A percentile compares a stretch with the other conserved stretches of the same genome.
phyloP scores from a whole-genome alignment of 2,888 invertebrate genomes.

The Ernsta delagoae region DNA sequence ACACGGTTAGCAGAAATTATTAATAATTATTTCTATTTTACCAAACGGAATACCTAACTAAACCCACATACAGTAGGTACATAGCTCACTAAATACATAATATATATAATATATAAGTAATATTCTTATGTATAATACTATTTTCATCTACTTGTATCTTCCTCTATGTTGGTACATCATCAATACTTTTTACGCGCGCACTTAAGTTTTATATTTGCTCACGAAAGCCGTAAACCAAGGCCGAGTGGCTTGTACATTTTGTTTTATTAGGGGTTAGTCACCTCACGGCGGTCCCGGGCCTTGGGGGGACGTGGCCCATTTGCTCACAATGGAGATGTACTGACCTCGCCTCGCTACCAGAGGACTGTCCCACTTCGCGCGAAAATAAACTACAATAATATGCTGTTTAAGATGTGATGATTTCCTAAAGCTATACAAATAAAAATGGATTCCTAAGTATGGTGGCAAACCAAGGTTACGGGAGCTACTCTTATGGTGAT shows the following conservation, averaged over 20 bases:
- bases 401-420: too few relatives aligned
- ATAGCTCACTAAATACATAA: too few relatives aligned
- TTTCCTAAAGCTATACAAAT: too few relatives aligned
- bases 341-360: conserved; percentile 5
- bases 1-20: too few relatives aligned
- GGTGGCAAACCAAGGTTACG: too few relatives aligned
- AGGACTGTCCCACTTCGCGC: neutral
- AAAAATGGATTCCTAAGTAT: too few relatives aligned
- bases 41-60: too few relatives aligned
- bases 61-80: too few relatives aligned
- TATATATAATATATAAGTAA: too few relatives aligned
- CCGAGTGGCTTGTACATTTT: conserved; percentile 38
- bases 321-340: conserved; percentile 16
- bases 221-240: conserved; percentile 38
- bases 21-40: too few relatives aligned
- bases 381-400: neutral
- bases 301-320: conserved; percentile 34
- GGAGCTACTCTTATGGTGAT: too few relatives aligned
- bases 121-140: too few relatives aligned
- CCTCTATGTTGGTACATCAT: neutral
- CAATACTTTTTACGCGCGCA: conserved; percentile 14
- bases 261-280: conserved; percentile 45
- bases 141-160: neutral
- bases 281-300: conserved; percentile 39
- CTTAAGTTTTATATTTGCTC: conserved; percentile 26